Evolutionary conservation across 2,888 invertebrate species (phyloP).

Genomic region (Perizoma affinitatum): DNA sequence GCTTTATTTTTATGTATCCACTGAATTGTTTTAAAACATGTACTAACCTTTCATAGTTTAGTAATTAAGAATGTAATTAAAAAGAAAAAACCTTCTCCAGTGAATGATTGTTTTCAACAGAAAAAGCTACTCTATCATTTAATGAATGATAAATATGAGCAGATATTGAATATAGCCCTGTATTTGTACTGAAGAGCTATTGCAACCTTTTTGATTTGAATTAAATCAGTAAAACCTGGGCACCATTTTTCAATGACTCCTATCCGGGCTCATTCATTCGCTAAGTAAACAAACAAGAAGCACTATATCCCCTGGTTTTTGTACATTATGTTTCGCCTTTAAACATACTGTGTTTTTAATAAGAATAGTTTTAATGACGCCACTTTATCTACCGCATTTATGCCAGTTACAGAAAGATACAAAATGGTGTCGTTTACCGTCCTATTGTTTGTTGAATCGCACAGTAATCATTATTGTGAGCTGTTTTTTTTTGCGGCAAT

Average conservation of each 20-base stretch:
- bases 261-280: slow-evolving; percentile 6
- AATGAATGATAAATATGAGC: slow-evolving; percentile 1
- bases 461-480: slow-evolving; percentile 32
- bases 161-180: slow-evolving; percentile 8
- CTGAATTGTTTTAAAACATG: not conserved
- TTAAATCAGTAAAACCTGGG: slow-evolving; percentile 1
- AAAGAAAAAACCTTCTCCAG: slow-evolving; percentile 9
- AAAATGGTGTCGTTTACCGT: slow-evolving; percentile 7
- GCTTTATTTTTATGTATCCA: slow-evolving; percentile 13
- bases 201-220: slow-evolving; percentile 1
- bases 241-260: not conserved
- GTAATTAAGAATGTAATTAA: slow-evolving; percentile 18
- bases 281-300: slow-evolving; percentile 10
- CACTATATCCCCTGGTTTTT: slow-evolving; percentile 9
- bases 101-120: slow-evolving; percentile 13
- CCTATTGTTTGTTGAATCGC: too few relatives aligned
- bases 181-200: slow-evolving; percentile 8
- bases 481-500: too few relatives aligned
- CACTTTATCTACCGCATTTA: not conserved
- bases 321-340: slow-evolving; percentile 12
- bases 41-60: not conserved
- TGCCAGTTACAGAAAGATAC: not conserved
- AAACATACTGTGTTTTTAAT: not conserved
- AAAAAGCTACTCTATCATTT: slow-evolving; percentile 4
- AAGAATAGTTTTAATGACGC: not conserved